Conservation (phyloP, 2,797 vertebrate genomes). For the Gallinago nigripennis region DNA sequence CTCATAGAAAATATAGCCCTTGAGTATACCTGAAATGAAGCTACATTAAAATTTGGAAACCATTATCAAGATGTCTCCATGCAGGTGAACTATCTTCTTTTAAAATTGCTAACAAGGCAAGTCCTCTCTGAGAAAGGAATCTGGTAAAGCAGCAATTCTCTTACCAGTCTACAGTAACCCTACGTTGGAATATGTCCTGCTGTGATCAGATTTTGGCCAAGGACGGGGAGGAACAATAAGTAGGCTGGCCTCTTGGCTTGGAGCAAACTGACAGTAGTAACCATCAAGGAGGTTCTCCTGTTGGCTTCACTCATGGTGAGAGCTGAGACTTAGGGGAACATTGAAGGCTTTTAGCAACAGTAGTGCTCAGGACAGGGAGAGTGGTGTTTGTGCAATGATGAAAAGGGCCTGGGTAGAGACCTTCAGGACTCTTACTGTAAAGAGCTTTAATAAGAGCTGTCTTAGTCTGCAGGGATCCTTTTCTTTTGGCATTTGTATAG, state of each 20-base stretch:
- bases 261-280: not conserved
- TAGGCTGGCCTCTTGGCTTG: not conserved
- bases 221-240: rapidly evolving
- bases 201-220: not conserved
- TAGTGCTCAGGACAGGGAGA: not conserved
- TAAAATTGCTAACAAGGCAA: not conserved
- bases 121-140: not conserved
- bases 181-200: not conserved
- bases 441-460: not conserved
- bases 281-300: not conserved
- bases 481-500: not conserved
- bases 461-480: not conserved
- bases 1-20: not conserved
- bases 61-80: not conserved
- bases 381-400: not conserved
- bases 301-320: not conserved
- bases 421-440: not conserved
- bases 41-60: not conserved
- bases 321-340: not conserved
- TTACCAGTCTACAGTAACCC: not conserved
- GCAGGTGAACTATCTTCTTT: not conserved
- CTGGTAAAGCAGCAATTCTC: not conserved
- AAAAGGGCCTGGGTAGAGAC: not conserved
- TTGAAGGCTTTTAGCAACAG: not conserved
- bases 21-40: not conserved